Conservation (phyloP, 2,797 vertebrate species). For the Pangasius mekongensis region DNA sequence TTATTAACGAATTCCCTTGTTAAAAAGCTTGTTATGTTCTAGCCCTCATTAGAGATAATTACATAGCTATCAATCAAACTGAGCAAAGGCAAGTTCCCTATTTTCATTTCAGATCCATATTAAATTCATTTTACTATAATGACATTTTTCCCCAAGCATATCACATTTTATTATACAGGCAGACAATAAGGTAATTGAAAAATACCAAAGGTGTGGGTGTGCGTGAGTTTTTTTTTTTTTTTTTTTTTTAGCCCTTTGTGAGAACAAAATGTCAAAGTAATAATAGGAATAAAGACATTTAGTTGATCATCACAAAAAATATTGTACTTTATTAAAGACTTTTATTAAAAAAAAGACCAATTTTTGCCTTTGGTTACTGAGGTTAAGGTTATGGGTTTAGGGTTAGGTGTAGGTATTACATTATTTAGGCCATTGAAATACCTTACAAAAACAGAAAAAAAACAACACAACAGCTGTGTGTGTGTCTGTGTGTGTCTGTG, state of each 20-base stretch:
- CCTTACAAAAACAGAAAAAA: neutral
- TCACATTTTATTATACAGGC: neutral
- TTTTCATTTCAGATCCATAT: conserved; percentile 14
- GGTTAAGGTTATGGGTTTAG: neutral
- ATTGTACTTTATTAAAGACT: neutral
- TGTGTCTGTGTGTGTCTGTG: neutral
- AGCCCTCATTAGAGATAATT: neutral
- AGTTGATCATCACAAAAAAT: neutral
- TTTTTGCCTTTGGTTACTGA: neutral
- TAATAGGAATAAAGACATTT: neutral
- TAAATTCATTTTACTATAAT: neutral
- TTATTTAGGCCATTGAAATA: neutral
- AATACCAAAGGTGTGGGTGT: neutral
- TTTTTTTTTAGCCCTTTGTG: neutral
- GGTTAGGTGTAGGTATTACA: neutral
- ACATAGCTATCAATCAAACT: neutral
- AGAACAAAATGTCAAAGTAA: neutral
- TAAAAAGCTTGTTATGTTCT: neutral
- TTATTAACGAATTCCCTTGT: neutral
- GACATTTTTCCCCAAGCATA: neutral
- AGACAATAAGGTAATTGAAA: conserved; percentile 1
- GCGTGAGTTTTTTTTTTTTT: too few relatives aligned
- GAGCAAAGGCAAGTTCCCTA: neutral
- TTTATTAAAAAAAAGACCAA: neutral
- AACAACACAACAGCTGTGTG: too few relatives aligned